These are phyloP conservation scores for Sakesphorus luctuosus DNA, from an alignment of 2,113 vertebrate species.

Conservation along the genomic window DNA sequence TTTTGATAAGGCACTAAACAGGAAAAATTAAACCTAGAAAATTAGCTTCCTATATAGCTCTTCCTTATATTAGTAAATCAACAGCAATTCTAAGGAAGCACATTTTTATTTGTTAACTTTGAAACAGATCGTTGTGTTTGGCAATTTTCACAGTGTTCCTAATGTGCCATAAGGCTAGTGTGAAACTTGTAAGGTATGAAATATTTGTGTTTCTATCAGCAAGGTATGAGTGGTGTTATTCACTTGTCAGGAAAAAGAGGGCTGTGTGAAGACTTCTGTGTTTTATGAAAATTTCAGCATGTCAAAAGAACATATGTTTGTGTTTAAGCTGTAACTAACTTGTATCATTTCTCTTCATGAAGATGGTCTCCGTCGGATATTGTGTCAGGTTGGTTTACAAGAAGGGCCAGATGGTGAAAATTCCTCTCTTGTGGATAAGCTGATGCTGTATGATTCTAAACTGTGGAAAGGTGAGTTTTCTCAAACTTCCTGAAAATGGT, in stretches of 20 bases:
- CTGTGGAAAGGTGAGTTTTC: slow-evolving; percentile 93
- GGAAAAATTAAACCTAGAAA: neutral
- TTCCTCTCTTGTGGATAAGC: slow-evolving; percentile 89
- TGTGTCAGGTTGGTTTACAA: slow-evolving; percentile 94
- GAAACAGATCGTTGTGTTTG: neutral
- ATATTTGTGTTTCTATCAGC: neutral
- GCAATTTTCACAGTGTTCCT: neutral
- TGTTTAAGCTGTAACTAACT: neutral
- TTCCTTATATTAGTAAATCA: neutral
- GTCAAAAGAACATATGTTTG: neutral
- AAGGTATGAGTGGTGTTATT: neutral
- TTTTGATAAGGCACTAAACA: neutral
- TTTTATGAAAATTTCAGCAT: neutral
- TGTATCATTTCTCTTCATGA: neutral
- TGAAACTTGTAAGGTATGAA: neutral
- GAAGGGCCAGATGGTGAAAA: slow-evolving; percentile 87
- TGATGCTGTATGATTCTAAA: slow-evolving; percentile 97
- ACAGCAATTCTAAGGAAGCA: neutral
- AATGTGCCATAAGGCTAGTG: neutral
- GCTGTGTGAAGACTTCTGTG: neutral
- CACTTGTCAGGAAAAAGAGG: neutral
- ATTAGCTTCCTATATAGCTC: neutral
- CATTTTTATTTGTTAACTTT: neutral
- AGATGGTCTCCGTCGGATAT: slow-evolving; percentile 91
- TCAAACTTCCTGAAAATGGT: neutral